Conservation (phyloP, 2,113 vertebrate species). For the Aspiorhynchus laticeps region DNA sequence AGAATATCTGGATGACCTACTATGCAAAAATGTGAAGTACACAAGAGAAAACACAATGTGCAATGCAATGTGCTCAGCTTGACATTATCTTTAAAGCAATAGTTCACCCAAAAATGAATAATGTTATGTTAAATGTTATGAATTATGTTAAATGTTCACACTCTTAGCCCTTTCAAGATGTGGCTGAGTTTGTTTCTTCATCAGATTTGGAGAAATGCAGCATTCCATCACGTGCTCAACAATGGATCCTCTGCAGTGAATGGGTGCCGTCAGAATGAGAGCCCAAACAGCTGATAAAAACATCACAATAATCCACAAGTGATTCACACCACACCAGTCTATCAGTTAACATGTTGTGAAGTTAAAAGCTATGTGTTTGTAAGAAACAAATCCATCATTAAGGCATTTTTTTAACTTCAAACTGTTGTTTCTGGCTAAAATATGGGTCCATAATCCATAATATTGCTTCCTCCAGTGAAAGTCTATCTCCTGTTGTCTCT, state of each 20-base stretch:
- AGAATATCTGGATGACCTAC: not conserved
- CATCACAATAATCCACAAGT: not conserved
- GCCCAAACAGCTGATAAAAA: not conserved
- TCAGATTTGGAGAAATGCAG: not conserved
- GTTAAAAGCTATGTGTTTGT: not conserved
- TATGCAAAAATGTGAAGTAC: not conserved
- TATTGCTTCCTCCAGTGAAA: not conserved
- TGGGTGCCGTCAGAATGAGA: not conserved
- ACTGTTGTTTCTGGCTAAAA: not conserved
- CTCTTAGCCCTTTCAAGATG: not conserved
- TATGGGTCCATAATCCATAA: not conserved
- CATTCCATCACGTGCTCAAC: no score
- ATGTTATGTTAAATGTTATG: no score
- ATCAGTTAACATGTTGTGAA: not conserved
- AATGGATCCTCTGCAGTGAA: not conserved
- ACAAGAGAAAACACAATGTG: not conserved
- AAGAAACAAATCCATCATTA: not conserved
- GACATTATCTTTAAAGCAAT: not conserved
- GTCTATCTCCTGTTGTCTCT: no score
- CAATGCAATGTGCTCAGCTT: not conserved
- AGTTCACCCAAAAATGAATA: not conserved
- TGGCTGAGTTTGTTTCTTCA: not conserved
- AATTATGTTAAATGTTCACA: no score
- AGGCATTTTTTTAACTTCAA: not conserved
- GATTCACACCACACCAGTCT: not conserved